Conservation (phyloP, 2,113 vertebrate species). For the Clinocottus analis region DNA sequence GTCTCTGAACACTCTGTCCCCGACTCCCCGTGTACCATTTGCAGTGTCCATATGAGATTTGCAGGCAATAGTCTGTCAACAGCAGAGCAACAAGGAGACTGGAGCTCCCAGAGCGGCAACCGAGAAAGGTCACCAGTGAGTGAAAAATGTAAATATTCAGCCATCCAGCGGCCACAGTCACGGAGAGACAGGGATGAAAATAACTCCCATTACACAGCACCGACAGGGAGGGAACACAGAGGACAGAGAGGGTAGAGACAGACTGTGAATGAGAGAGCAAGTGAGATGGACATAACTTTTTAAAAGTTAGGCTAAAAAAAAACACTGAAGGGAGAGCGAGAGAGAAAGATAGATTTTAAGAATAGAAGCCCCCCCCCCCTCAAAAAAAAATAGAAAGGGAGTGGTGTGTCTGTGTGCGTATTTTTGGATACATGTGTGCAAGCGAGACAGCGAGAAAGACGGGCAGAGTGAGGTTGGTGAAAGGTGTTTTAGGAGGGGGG, state of each 20-base stretch:
- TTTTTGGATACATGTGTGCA: slow-evolving; percentile 46
- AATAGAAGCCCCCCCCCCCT: slow-evolving; percentile 21
- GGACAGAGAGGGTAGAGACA: slow-evolving; percentile 62
- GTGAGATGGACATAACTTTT: slow-evolving; percentile 72
- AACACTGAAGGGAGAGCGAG: slow-evolving; percentile 44
- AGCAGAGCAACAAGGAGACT: slow-evolving; percentile 76
- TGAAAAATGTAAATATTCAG: slow-evolving; percentile 83
- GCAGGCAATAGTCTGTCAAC: slow-evolving; percentile 81
- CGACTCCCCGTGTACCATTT: slow-evolving; percentile 72
- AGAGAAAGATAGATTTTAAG: slow-evolving; percentile 57
- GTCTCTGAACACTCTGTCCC: slow-evolving; percentile 59
- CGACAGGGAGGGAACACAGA: slow-evolving; percentile 69
- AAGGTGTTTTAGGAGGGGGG: slow-evolving; percentile 55
- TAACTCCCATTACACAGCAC: slow-evolving; percentile 77
- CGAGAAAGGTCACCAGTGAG: slow-evolving; percentile 81
- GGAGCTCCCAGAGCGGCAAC: slow-evolving; percentile 78
- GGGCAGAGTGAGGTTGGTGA: slow-evolving; percentile 35
- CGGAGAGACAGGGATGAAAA: slow-evolving; percentile 77
- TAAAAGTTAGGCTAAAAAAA: slow-evolving; percentile 61
- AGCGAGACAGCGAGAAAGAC: slow-evolving; percentile 28
- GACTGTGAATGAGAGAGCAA: slow-evolving; percentile 56
- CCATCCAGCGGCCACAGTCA: slow-evolving; percentile 72
- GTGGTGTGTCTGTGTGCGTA: slow-evolving; percentile 41
- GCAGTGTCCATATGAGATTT: slow-evolving; percentile 80
- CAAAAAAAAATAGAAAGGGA: slow-evolving; percentile 23